Evolutionary conservation across 2,888 invertebrate species (phyloP).

Genomic region (Spodoptera exigua): DNA sequence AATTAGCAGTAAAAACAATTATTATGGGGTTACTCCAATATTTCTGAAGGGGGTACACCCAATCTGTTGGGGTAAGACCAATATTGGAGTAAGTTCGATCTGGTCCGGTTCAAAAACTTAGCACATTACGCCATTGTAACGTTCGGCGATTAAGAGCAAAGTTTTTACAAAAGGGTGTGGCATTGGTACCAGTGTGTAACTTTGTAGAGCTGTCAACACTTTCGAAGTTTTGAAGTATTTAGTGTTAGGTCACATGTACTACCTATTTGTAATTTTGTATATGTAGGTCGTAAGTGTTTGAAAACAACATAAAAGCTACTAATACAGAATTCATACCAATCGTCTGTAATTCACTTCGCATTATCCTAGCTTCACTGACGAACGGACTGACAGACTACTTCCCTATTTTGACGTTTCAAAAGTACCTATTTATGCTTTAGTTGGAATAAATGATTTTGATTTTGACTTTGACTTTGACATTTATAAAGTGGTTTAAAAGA

Average conservation of each 20-base stretch:
- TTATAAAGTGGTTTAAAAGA: too few species aligned
- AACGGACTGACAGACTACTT: too few species aligned
- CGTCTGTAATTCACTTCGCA: too few species aligned
- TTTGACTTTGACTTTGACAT: too few species aligned
- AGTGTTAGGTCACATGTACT: neutral
- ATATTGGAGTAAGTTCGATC: slow-evolving; percentile 41
- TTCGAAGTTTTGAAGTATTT: neutral
- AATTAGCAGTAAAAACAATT: slow-evolving; percentile 45
- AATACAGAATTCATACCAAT: too few species aligned
- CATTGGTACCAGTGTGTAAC: slow-evolving; percentile 54
- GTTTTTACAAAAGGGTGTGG: slow-evolving; percentile 83
- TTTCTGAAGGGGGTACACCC: slow-evolving; percentile 30
- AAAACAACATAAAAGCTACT: too few species aligned
- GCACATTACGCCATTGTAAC: slow-evolving; percentile 83
- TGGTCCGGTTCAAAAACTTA: slow-evolving; percentile 75
- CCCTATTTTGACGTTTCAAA: too few species aligned
- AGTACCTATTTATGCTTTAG: too few species aligned
- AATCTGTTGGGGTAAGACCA: slow-evolving; percentile 34
- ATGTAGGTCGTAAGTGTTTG: neutral
- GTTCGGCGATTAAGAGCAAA: slow-evolving; percentile 84
- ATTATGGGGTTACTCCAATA: slow-evolving; percentile 34
- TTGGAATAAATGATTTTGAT: too few species aligned
- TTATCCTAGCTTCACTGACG: too few species aligned
- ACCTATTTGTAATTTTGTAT: too few species aligned
- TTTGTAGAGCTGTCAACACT: slow-evolving; percentile 68